Base-by-base conservation (phyloP, 92 coral and sea anemone genomes). In the Porites evermanni region DNA sequence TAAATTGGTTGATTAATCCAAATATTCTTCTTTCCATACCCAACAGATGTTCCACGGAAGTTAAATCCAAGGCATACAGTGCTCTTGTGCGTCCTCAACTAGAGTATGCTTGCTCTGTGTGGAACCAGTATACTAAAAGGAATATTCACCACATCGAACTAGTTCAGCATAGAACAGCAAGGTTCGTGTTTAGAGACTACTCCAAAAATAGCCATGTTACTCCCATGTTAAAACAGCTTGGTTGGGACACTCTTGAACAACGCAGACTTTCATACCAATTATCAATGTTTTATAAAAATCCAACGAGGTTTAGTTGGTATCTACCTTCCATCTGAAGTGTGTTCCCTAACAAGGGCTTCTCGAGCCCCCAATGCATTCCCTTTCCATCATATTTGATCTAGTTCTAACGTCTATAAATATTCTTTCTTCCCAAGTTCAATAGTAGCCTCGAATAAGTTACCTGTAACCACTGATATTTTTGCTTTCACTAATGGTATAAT, bases 101-200 rank as follows among this genome's bases (percentile, higher is more conserved):
- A 26, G 32, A 26, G 32, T 26, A 26, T 26, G 32, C 32, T 26
- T 26, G 32, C 32, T 26, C 32, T 26, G 32, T 26, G 32, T 26
- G 32, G 32, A 26, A 26, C 32, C 32, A 26, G 32, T 26, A 2
- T 26, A 26, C 3, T 44, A 12, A 20, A 50, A 19, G 84, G 17
- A 85, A 85, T 65, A 53, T 77, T 44, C 52, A 65, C 58, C 67
- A 84, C 8, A 54, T 67, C 2, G 89, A 87, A 51, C 78, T 87
- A 68, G 72, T 87, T 58, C 86, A 87, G 47, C 90, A 56, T 64
- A 70, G 85, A 12, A 82, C 87, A 19, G 89, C 89, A 2, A 87
- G 32, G 32, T 26, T 26, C 32, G 32, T 26, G 32, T 26, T 52
- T 54, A 16, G 80, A 2, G 54, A 87, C 63, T 72, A 80, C 20